phyloP scores from a whole-genome alignment of 2,888 invertebrate genomes.

The Nycteola revayana region DNA sequence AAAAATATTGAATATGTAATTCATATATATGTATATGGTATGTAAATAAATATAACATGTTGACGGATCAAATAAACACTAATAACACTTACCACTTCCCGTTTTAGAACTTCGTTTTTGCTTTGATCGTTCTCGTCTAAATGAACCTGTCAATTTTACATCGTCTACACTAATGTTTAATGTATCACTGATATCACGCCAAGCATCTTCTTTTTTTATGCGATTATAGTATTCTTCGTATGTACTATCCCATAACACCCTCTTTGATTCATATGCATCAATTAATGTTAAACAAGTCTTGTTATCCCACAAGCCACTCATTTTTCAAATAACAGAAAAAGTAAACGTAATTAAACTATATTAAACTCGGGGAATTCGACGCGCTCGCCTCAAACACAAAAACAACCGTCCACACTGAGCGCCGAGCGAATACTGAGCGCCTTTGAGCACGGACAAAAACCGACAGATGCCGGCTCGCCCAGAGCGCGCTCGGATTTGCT shows the following conservation, averaged over 20 bases:
- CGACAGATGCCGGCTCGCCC: neutral
- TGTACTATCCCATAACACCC: conserved; percentile 9
- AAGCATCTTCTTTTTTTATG: conserved; percentile 2
- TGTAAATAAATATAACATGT: conserved; percentile 3
- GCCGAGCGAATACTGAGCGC: conserved; percentile 1
- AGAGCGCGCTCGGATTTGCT: neutral
- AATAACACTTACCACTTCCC: conserved; percentile 5
- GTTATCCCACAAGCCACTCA: conserved; percentile 7
- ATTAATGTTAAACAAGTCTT: conserved; percentile 8
- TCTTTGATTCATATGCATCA: conserved; percentile 11
- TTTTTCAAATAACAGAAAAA: conserved; percentile 6
- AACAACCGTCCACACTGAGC: conserved; percentile 1
- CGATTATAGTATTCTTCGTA: conserved; percentile 13
- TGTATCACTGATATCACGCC: no score
- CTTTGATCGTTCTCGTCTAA: conserved; percentile 6
- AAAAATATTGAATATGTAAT: neutral
- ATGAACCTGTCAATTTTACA: conserved; percentile 3
- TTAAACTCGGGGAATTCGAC: conserved; percentile 8
- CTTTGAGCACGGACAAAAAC: conserved; percentile 1
- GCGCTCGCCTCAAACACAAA: conserved; percentile 1
- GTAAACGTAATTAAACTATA: conserved; percentile 8
- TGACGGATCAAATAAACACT: conserved; percentile 3
- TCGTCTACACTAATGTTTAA: no score
- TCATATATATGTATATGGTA: no score
- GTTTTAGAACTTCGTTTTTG: conserved; percentile 5